Evolutionary conservation across 2,797 vertebrate species (phyloP), one percentile per base, ranked within the genome.

Genomic region (Enteromius trimaculatus): DNA sequence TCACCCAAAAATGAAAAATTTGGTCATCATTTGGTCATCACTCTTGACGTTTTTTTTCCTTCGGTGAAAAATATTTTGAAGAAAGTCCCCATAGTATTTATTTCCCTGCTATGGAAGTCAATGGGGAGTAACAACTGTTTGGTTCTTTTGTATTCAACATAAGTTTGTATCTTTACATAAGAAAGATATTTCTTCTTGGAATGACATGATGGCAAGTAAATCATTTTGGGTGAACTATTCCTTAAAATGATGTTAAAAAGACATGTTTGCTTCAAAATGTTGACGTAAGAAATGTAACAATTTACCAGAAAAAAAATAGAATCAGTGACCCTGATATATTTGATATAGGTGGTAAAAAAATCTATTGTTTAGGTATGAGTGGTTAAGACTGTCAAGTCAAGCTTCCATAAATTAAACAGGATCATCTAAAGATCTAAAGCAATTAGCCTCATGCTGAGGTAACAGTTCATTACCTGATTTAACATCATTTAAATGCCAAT

Each of bases 351-450:
- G n/a, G n/a, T 34, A 47, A 53, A 74, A 80, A 16, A 39, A 64
- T 55, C 37, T 29, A 80, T 51, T 58, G 62, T 69, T 75, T 49
- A 66, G 44, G 16, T 34, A 3, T 68, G 23, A 84, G 14, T 19
- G 10, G 7, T 19, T n/a, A 29, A 13, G 31, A 21, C 62, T n/a
- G 34, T 31, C 26, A 9, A 68, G 55, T 17, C 39, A 55, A 19
- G 37, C 14, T 29, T n/a, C n/a, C 34, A 69, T 69, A 29, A 69
- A 69, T 42, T 13, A 69, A 51, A 21, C 2, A 31, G 14, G 14
- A 64, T 64, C 2, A 31, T 64, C 6, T 64, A 31, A 29, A 29
- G 26, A 64, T 7, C 6, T 64, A 64, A 31, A 8, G 14, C 14
- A 17, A 31, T 64, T 31, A 31, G 14, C 26, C 14, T 64, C 26